These are phyloP conservation scores for Drosophila phalerata DNA, from an alignment of 2,888 invertebrate genomes.

Conservation along the genomic window DNA sequence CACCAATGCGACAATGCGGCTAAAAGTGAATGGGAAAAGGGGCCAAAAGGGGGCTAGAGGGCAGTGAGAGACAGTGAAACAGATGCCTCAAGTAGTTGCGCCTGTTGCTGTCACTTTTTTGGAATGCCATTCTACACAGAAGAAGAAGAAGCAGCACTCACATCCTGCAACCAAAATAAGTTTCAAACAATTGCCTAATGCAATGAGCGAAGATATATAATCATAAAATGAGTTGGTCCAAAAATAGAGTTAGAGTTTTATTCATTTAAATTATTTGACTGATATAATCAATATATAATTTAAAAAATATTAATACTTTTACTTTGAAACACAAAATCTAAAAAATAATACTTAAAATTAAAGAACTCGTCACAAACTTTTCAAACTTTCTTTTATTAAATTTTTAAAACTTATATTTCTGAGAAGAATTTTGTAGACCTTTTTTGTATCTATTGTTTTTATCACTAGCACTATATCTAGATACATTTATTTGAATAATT, in stretches of 20 bases:
- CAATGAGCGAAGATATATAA: not conserved
- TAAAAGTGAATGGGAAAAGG: not conserved
- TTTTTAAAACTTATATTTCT: no score
- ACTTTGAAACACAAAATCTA: no score
- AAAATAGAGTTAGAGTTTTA: not conserved
- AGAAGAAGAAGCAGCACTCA: not conserved
- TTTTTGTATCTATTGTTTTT: no score
- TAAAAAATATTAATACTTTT: no score
- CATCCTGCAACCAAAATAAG: conserved; percentile 9
- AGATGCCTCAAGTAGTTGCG: conserved; percentile 56
- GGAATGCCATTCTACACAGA: not conserved
- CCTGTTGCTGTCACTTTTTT: conserved; percentile 71
- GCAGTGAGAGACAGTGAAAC: not conserved
- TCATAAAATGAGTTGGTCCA: not conserved
- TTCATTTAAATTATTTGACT: not conserved
- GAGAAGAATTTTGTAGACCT: no score
- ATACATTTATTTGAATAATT: no score
- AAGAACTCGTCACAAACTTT: no score
- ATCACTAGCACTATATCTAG: no score
- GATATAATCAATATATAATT: not conserved
- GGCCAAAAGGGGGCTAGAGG: no score
- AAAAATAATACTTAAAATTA: no score
- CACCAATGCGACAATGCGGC: conserved; percentile 1
- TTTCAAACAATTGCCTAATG: conserved; percentile 1
- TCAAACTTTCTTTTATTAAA: no score